Evolutionary conservation across 2,113 vertebrate genomes (phyloP).

Genomic region (Struthio camelus): DNA sequence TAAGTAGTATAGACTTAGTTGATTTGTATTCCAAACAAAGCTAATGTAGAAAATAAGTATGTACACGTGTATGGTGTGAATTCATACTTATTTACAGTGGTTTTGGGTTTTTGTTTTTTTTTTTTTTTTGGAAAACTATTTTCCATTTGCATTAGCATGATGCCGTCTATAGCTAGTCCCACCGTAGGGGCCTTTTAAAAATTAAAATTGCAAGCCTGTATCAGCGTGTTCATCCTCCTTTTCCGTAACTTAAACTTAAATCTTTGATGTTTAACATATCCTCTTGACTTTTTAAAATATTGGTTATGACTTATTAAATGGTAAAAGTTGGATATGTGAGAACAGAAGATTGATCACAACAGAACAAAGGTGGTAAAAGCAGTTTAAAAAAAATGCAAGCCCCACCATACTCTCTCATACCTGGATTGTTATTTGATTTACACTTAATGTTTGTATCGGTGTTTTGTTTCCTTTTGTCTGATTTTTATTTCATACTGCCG

Average conservation of each 20-base stretch:
- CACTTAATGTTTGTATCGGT: neutral
- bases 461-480: neutral
- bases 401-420: neutral
- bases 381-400: neutral
- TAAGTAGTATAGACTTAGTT: conserved; percentile 61
- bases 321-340: neutral
- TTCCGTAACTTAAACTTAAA: conserved; percentile 60
- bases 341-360: neutral
- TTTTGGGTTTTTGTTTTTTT: neutral
- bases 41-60: conserved; percentile 28
- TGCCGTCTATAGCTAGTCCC: conserved; percentile 69
- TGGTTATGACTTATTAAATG: neutral
- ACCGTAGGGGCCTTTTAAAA: conserved; percentile 68
- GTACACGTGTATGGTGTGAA: conserved; percentile 58
- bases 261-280: conserved; percentile 24
- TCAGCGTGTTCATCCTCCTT: conserved; percentile 72
- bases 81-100: conserved; percentile 71
- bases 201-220: conserved; percentile 72
- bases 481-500: neutral
- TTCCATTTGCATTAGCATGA: conserved; percentile 74
- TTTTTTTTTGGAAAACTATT: conserved; percentile 21
- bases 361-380: neutral
- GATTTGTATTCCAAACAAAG: conserved; percentile 70
- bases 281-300: neutral
- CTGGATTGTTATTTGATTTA: neutral